Percentiles rank a stretch among this genome's conserved stretches.
These are phyloP conservation scores for Pelmatolapia mariae DNA, from an alignment of 2,113 vertebrate genomes.

Conservation along the genomic window DNA sequence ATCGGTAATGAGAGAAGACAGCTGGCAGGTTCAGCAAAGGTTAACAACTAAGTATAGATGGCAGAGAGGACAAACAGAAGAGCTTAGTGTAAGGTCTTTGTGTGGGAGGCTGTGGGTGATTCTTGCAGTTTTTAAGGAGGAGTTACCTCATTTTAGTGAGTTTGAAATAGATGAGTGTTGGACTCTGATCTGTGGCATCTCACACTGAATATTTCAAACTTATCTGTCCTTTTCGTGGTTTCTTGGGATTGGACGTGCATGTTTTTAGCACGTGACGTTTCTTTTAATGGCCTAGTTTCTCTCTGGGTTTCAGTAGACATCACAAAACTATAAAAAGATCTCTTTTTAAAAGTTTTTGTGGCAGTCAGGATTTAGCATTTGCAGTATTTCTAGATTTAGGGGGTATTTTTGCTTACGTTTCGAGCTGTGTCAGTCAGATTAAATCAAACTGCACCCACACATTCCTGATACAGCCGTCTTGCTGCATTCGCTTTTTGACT, in stretches of 20 bases:
- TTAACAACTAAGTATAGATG: constrained; percentile 52
- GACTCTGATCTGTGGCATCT: background rate
- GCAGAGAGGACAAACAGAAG: constrained; percentile 36
- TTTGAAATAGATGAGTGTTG: background rate
- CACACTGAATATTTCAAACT: background rate
- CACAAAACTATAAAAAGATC: background rate
- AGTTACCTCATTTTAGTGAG: background rate
- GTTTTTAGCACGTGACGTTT: background rate
- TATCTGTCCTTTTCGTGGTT: background rate
- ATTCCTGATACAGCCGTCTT: background rate
- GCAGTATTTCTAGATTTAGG: background rate
- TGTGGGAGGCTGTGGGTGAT: background rate
- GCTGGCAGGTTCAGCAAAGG: constrained; percentile 63
- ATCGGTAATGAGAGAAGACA: constrained; percentile 62
- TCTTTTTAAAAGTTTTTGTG: background rate
- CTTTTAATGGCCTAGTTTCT: background rate
- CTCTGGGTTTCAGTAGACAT: background rate
- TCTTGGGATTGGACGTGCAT: background rate
- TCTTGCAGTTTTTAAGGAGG: background rate
- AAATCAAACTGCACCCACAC: background rate
- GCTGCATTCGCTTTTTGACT: background rate
- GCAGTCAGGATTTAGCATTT: background rate
- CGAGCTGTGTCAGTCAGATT: background rate
- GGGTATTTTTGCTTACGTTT: background rate
- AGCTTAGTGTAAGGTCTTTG: background rate